Base-by-base conservation (phyloP, 1,140 invertebrate species). In the Rhopalosiphum maidis region DNA sequence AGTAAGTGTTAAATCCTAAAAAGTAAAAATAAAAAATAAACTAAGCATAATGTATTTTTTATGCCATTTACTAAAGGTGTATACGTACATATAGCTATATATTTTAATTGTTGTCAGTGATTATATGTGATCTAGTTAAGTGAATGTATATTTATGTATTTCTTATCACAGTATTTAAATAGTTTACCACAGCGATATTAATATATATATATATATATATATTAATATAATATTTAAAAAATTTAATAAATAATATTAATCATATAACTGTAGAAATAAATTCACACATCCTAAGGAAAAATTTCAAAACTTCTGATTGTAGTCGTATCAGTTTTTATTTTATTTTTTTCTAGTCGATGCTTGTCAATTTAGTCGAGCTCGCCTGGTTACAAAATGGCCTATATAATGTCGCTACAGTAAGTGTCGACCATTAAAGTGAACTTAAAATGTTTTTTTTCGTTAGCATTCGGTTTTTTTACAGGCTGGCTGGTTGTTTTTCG, bases 391-490 rank as follows among this genome's bases (percentile, higher is more conserved):
- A 77, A 91, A 92, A 83, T 48, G 46, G 91, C 30, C 11, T 77
- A 25, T 92, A 92, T 83, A 92, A 92, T 82, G 48, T 8, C 22
- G 35, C 30, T 48, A 6, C 30, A 77, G 60, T 48, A 54, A 92
- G 46, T 85, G 91, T 92, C 46, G n/a, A 48, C 43, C 68, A 22
- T 92, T 51, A 92, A 83, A 43, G 46, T 83, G 91, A 92, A 85
- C 46, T 92, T 92, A 54, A 85, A 92, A 92, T 83, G 77, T 48
- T 82, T 68, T 91, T 91, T 92, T 91, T 85, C 68, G 68, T 91
- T 48, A 82, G 68, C n/a, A 77, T 48, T 91, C n/a, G 91, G 46
- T 83, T 83, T 92, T 48, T 46, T 91, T 92, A 77, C 51, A 83
- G 48, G 48, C 68, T 68, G 60, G 90, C n/a, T 91, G 43, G n/a